phyloP scores from a whole-genome alignment of 2,888 invertebrate genomes.

The Hedya salicella region DNA sequence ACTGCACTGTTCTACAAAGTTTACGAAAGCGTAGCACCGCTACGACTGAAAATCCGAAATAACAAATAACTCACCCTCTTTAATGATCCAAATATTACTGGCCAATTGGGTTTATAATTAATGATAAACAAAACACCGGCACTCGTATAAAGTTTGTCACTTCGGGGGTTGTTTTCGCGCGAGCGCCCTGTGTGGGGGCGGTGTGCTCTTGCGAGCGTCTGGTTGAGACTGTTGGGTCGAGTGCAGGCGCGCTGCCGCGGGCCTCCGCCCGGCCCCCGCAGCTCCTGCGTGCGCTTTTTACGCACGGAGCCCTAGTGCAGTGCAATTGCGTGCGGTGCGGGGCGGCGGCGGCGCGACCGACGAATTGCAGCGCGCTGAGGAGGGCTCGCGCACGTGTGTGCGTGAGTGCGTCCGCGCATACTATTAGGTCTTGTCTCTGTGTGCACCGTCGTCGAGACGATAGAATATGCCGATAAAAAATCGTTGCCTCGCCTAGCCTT shows the following conservation, averaged over 20 bases:
- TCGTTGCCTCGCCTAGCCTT: conserved; percentile 71
- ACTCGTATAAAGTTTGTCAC: conserved; percentile 71
- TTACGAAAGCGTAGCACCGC: conserved; percentile 62
- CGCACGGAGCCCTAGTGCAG: conserved; percentile 81
- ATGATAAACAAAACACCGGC: conserved; percentile 65
- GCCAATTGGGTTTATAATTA: conserved; percentile 50
- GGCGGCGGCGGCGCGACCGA: conserved; percentile 66
- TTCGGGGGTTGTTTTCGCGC: conserved; percentile 71
- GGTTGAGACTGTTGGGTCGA: conserved; percentile 72
- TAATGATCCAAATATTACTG: conserved; percentile 56
- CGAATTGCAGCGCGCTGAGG: conserved; percentile 83
- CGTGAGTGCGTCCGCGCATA: conserved; percentile 69
- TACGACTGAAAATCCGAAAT: conserved; percentile 49
- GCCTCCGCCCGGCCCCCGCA: conserved; percentile 66
- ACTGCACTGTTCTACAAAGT: conserved; percentile 36
- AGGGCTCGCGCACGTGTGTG: conserved; percentile 73
- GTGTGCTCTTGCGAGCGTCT: conserved; percentile 79
- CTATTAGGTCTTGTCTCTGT: conserved; percentile 55
- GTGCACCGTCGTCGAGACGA: conserved; percentile 59
- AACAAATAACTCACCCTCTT: conserved; percentile 39
- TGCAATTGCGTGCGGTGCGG: conserved; percentile 81
- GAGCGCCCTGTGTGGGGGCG: conserved; percentile 79
- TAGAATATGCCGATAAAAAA: conserved; percentile 80
- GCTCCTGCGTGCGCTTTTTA: conserved; percentile 83
- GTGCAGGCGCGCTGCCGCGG: conserved; percentile 52